Base-by-base conservation (phyloP, 2,888 invertebrate species). In the Nasonovia ribisnigri region DNA sequence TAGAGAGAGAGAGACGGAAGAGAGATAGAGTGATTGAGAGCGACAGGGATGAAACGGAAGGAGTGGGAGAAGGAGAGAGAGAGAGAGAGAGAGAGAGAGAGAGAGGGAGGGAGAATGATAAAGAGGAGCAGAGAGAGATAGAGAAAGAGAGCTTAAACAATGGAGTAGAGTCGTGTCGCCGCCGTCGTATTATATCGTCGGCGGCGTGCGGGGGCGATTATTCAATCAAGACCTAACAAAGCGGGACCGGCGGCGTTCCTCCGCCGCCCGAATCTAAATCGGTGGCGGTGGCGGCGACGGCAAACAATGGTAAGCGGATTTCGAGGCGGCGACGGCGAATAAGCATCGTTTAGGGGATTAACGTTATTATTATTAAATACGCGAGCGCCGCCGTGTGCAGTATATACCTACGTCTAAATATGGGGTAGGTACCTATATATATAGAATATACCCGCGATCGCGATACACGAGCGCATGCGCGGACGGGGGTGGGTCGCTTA, bases 201-300 rank as follows among this genome's bases (percentile, higher is more conserved):
- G 46, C 29, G 54, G 87, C 20, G 46, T n/a, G 67, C 67, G 88
- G 88, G 88, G 87, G 88, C 67, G 92, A 92, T 92, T 92, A 92
- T 92, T 92, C 88, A 92, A 92, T 92, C 92, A 92, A 92, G 92
- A 88, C 67, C 92, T 67, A 92, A 92, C 92, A 92, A 92, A 92
- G 92, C 87, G 67, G 60, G 46, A 57, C 87, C 91, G 84, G 92
- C 86, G 90, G 91, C 84, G 54, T 84, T 51, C 43, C 57, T 57
- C 91, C 57, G 5, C 57, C 89, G 10, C 36, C 51, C 91, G 84
- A 86, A 90, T 86, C 84, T 91, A 88, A 51, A 92, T 92, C 88
- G 51, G 42, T 42, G 87, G 92, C 60, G 77, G 89, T 29, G 60
- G 89, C 29, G 54, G 20, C 24, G 84, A 60, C 90, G 77, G 29